phyloP scores from a whole-genome alignment of 1,140 invertebrate genomes.

The Saccostrea cuccullata region DNA sequence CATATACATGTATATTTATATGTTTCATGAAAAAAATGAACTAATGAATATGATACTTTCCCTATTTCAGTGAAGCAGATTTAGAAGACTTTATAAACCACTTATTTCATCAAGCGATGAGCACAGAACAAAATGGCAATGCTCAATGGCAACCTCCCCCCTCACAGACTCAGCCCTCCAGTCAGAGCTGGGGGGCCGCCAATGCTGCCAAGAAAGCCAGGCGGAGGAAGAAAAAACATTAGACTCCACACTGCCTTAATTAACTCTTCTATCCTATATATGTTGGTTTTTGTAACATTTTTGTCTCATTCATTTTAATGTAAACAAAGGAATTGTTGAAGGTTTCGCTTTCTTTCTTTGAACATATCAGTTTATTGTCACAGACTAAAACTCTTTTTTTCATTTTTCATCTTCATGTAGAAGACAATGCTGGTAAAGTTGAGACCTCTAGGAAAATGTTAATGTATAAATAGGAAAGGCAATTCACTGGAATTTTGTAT shows the following conservation, averaged over 20 bases:
- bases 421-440: not conserved
- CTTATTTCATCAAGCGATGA: slow-evolving; percentile 79
- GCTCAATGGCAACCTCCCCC: slow-evolving; percentile 54
- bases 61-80: slow-evolving; percentile 81
- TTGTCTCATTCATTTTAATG: slow-evolving; percentile 19
- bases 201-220: slow-evolving; percentile 91
- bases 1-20: too few species aligned
- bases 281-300: not conserved
- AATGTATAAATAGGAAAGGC: not conserved
- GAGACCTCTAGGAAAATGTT: not conserved
- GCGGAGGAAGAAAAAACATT: slow-evolving; percentile 69
- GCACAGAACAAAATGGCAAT: slow-evolving; percentile 56
- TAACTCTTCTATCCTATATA: not conserved
- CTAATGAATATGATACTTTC: not conserved
- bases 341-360: not conserved
- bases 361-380: slow-evolving; percentile 8
- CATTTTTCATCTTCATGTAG: not conserved
- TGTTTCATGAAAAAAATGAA: not conserved
- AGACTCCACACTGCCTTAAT: slow-evolving; percentile 2
- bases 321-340: not conserved
- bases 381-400: not conserved
- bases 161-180: slow-evolving; percentile 46
- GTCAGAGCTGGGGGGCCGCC: slow-evolving; percentile 83
- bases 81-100: slow-evolving; percentile 84
- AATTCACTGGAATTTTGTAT: not conserved